A percentile compares a stretch with the other conserved stretches of the same genome.
phyloP scores from a whole-genome alignment of 1,140 invertebrate genomes.

The Drosophila sp. region DNA sequence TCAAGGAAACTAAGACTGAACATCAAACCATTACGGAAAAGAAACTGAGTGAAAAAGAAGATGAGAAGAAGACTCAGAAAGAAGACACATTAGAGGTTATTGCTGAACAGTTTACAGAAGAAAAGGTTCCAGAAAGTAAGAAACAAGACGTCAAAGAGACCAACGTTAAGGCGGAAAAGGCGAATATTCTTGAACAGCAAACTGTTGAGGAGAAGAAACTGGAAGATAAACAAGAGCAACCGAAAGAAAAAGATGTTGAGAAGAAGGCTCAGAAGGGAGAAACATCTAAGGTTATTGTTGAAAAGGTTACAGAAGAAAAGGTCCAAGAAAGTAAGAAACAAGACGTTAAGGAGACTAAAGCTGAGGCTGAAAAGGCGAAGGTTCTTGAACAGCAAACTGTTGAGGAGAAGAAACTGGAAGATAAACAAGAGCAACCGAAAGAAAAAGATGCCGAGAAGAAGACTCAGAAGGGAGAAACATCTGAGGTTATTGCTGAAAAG shows the following conservation, averaged over 20 bases:
- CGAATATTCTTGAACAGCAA: constrained; percentile 11
- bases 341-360: neutral
- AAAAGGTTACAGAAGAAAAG: constrained; percentile 15
- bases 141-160: constrained; percentile 28
- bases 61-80: constrained; percentile 1
- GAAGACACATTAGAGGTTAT: neutral
- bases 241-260: neutral
- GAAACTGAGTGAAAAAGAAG: constrained; percentile 22
- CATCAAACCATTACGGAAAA: constrained; percentile 25
- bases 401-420: constrained; percentile 6
- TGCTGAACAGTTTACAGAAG: constrained; percentile 25
- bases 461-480: constrained; percentile 4
- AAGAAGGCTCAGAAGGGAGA: constrained; percentile 8
- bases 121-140: constrained; percentile 14
- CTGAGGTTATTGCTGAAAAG: constrained; percentile 26
- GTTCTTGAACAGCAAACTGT: neutral
- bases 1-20: constrained; percentile 17
- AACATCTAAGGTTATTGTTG: constrained; percentile 16
- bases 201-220: constrained; percentile 4
- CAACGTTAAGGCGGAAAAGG: constrained; percentile 17
- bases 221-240: constrained; percentile 5
- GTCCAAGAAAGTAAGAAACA: neutral
- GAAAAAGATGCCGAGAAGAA: constrained; percentile 14
- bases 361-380: constrained; percentile 10
- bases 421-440: constrained; percentile 10